These are phyloP conservation scores for Catonia carolina DNA, from an alignment of 2,888 invertebrate genomes.

Conservation along the genomic window DNA sequence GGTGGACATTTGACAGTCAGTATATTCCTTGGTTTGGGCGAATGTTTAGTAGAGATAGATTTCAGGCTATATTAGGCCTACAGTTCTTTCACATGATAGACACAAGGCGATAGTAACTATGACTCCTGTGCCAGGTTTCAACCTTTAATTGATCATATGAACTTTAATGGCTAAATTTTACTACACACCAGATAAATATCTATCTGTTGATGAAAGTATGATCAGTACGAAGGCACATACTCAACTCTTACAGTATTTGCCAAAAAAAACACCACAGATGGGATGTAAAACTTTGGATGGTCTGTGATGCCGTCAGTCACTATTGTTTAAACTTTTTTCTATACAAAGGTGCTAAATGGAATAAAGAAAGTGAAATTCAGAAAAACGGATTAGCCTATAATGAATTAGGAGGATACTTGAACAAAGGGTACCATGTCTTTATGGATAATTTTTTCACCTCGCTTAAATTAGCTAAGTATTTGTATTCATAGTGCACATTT, in stretches of 20 bases:
- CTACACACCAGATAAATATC: not conserved
- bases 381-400: slow-evolving; percentile 11
- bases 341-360: slow-evolving; percentile 7
- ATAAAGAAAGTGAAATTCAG: slow-evolving; percentile 5
- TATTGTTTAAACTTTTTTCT: slow-evolving; percentile 18
- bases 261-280: slow-evolving; percentile 19
- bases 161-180: not conserved
- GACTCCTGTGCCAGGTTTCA: slow-evolving; percentile 4
- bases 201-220: too few species aligned
- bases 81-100: slow-evolving; percentile 5
- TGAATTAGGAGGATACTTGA: not conserved
- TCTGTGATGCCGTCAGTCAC: slow-evolving; percentile 15
- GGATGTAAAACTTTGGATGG: slow-evolving; percentile 19
- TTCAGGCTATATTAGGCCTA: not conserved
- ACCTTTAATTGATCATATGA: not conserved
- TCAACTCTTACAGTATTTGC: too few species aligned
- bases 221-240: too few species aligned
- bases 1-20: not conserved
- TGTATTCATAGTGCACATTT: slow-evolving; percentile 7
- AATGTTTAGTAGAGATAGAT: slow-evolving; percentile 2
- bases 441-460: slow-evolving; percentile 12
- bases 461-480: slow-evolving; percentile 8
- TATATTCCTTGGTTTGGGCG: not conserved
- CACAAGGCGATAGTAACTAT: not conserved
- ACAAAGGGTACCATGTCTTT: slow-evolving; percentile 11